Percentiles rank a stretch among this genome's conserved stretches.
Evolutionary conservation across 2,888 invertebrate species (phyloP).

Genomic region (Macrophya annulata): DNA sequence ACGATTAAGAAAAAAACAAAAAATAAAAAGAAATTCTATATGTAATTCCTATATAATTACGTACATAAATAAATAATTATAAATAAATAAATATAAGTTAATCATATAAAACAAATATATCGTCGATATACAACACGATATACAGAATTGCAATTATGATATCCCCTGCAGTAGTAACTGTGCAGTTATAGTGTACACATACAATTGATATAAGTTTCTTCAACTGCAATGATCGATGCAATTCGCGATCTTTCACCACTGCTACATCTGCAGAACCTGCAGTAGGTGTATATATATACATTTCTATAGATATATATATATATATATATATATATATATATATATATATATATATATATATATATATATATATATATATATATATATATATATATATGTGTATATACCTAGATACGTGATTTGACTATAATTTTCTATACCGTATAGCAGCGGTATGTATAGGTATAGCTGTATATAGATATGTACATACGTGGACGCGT

Average conservation of each 20-base stretch:
- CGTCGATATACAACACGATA: no score
- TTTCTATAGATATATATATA: constrained; percentile 2
- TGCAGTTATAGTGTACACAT: no score
- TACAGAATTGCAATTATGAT: no score
- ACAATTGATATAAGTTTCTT: not conserved
- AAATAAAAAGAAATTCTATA: no score
- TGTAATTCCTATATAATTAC: no score
- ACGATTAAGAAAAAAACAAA: no score
- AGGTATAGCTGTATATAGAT: not conserved
- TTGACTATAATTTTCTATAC: constrained; percentile 23
- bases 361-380: not conserved
- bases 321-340: not conserved
- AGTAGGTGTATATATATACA: no score
- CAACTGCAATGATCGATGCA: not conserved
- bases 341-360: not conserved
- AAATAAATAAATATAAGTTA: no score
- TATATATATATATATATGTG: not conserved
- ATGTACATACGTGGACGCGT: not conserved
- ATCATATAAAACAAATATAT: no score
- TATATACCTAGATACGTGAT: constrained; percentile 18
- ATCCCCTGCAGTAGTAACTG: no score
- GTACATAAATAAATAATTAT: no score
- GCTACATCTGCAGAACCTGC: not conserved
- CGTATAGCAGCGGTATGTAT: not conserved
- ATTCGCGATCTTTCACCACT: not conserved